Base-by-base conservation (phyloP, 1,140 invertebrate genomes). In the Brachionus paranguensis region DNA sequence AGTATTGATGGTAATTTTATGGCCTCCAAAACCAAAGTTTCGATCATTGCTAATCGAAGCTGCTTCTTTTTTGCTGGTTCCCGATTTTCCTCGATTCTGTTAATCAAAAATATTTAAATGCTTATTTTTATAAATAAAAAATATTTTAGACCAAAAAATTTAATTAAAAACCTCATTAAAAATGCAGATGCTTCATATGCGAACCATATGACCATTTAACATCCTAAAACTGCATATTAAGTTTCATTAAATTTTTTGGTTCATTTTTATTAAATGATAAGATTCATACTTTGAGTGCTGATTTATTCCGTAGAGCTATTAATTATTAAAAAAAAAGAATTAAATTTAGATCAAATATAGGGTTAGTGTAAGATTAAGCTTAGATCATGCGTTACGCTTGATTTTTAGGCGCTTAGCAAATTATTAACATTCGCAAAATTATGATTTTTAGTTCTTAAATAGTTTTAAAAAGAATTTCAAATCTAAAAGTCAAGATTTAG, bases 261-360 rank as follows among this genome's bases (percentile, higher is more conserved):
- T 37, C 12, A 68, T 72, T 17, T 72, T 20, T 41, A 8, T 43
- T 20, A 72, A 41, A 41, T 41, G 41, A 72, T 41, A 72, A 72
- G 68, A 72, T 72, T 72, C 29, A 41, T 72, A 72, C 68, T 72
- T 72, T 72, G n/a, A 43, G 68, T 72, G 72, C 72, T 76, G 72
- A 76, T 76, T 76, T 76, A 33, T 76, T 76, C 47, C 72, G 17
- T 50, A 47, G 72, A 76, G 41, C 72, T 76, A 17, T 24, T 43
- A 43, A 24, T 27, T 27, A 17, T 76, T 50, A 27, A 50, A 27
- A 76, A n/a, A 76, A 50, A 76, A 47, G n/a, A 68, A 68, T 68
- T 33, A 41, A 24, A 33, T 68, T 33, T 68, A 29, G 14, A 29
- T 24, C 1, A 41, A 41, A 41, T 68, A 68, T 68, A 68, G 53